Percentiles rank a stretch among this genome's conserved stretches.
phyloP scores from a whole-genome alignment of 1,140 invertebrate genomes.

The Temnothorax curvispinosus region DNA sequence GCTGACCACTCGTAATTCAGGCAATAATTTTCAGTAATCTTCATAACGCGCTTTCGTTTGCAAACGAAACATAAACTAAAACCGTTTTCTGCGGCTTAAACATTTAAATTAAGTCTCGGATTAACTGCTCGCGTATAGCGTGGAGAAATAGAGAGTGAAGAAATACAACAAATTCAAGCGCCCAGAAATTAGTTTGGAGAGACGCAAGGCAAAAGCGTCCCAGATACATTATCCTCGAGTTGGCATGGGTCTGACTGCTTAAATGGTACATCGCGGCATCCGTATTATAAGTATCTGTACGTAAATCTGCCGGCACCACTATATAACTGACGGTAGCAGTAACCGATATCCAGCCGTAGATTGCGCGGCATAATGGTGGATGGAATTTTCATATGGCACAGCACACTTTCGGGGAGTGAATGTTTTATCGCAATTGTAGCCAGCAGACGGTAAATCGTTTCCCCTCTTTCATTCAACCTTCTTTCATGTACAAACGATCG shows the following conservation, averaged over 20 bases:
- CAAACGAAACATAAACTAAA: not conserved
- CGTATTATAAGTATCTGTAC: conserved; percentile 60
- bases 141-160: not conserved
- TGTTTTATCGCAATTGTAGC: conserved; percentile 79
- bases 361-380: conserved; percentile 78
- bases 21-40: conserved; percentile 15
- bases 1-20: not conserved
- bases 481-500: conserved; percentile 24
- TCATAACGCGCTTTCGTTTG: not conserved
- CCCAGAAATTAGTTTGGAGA: conserved; percentile 16
- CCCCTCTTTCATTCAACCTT: conserved; percentile 30
- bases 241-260: not conserved
- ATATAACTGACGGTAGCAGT: conserved; percentile 63
- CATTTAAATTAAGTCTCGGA: conserved; percentile 9
- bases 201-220: not conserved
- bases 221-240: not conserved
- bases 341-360: conserved; percentile 77
- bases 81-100: conserved; percentile 25
- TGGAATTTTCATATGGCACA: conserved; percentile 82
- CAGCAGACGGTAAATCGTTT: conserved; percentile 58
- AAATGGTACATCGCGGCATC: conserved; percentile 14
- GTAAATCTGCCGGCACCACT: conserved; percentile 63
- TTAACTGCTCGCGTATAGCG: not conserved
- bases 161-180: not conserved
- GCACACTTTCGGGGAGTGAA: conserved; percentile 79